phyloP scores from a whole-genome alignment of 1,140 invertebrate species.

The Antheraea mylitta region DNA sequence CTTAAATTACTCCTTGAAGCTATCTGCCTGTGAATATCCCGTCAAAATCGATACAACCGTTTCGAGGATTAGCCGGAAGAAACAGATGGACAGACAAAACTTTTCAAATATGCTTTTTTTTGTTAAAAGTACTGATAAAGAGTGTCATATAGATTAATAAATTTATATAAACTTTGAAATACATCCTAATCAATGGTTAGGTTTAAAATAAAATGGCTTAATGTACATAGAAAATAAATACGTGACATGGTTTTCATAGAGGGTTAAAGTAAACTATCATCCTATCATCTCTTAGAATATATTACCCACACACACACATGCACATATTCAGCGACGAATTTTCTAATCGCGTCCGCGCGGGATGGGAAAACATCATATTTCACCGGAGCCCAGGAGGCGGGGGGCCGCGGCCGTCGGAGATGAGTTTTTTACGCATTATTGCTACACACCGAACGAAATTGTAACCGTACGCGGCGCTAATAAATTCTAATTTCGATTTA shows the following conservation, averaged over 20 bases:
- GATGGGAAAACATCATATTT: slow-evolving; percentile 77
- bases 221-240: not conserved
- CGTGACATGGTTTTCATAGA: not conserved
- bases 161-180: too few species aligned
- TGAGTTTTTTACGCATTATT: slow-evolving; percentile 77
- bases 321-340: slow-evolving; percentile 53
- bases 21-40: too few species aligned
- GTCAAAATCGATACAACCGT: too few species aligned
- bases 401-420: slow-evolving; percentile 51
- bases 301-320: slow-evolving; percentile 20
- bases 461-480: slow-evolving; percentile 49
- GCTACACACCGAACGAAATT: slow-evolving; percentile 57
- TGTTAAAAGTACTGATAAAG: too few species aligned
- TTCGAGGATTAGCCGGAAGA: too few species aligned
- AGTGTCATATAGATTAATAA: too few species aligned
- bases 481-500: slow-evolving; percentile 66
- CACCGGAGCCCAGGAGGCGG: slow-evolving; percentile 37
- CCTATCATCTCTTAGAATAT: slow-evolving; percentile 31
- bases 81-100: too few species aligned
- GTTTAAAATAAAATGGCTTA: not conserved
- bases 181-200: not conserved
- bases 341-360: slow-evolving; percentile 73
- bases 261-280: not conserved
- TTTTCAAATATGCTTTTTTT: too few species aligned
- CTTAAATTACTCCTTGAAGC: too few species aligned